Percentiles rank a stretch among this genome's conserved stretches.
Evolutionary conservation across 2,113 vertebrate genomes (phyloP).

Genomic region (Macroglossus sobrinus): DNA sequence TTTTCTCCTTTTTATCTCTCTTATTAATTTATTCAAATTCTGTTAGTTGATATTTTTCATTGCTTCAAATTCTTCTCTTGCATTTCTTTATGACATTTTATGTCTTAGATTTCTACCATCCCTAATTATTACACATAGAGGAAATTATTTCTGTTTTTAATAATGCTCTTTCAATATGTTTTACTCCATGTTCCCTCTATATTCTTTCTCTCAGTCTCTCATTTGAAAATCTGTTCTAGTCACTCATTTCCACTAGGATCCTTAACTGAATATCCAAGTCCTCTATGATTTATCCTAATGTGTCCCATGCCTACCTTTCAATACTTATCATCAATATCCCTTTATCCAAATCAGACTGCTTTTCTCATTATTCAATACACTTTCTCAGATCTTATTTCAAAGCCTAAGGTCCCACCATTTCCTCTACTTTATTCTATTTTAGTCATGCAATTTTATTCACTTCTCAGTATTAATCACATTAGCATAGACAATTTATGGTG

Average conservation of each 20-base stretch:
- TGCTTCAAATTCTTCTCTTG: neutral
- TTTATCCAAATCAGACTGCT: neutral
- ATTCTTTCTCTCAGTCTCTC: neutral
- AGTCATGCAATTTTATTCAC: neutral
- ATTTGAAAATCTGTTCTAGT: neutral
- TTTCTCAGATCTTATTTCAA: neutral
- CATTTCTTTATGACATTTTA: neutral
- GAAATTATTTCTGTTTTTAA: neutral
- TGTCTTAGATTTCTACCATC: neutral
- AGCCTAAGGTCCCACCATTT: neutral
- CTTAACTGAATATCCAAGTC: neutral
- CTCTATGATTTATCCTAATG: neutral
- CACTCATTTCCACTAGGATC: neutral
- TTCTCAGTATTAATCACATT: conserved; percentile 13
- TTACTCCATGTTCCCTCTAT: neutral
- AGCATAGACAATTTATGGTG: conserved; percentile 33
- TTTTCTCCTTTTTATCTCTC: neutral
- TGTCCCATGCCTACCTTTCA: neutral
- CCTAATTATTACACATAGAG: neutral
- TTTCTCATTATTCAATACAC: conserved; percentile 32
- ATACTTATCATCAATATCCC: neutral
- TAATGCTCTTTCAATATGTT: neutral
- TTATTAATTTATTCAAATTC: neutral
- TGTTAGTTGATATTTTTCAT: neutral
- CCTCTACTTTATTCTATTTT: neutral